Percentiles rank a stretch among this genome's conserved stretches.
Evolutionary conservation across 2,888 invertebrate species (phyloP).

Genomic region (Caenorhabditis sp.): DNA sequence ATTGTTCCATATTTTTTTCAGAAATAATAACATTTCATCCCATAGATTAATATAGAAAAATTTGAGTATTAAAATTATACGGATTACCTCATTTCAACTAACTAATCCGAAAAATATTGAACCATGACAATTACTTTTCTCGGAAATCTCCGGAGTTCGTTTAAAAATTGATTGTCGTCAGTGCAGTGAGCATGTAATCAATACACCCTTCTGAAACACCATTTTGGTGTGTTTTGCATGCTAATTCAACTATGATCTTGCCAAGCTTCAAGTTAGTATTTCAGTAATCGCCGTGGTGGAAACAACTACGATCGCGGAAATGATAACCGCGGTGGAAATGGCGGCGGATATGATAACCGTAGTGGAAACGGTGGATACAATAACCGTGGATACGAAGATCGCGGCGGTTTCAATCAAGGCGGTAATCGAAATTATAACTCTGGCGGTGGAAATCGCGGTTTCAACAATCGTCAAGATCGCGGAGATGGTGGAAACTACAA

Average conservation of each 20-base stretch:
- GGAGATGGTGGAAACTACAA: constrained; percentile 33
- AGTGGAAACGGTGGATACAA: constrained; percentile 18
- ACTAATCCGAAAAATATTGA: no score
- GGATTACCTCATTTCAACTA: no score
- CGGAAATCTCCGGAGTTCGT: no score
- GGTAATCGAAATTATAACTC: constrained; percentile 27
- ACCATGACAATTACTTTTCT: no score
- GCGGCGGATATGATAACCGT: constrained; percentile 32
- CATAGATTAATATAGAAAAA: no score
- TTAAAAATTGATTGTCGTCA: no score
- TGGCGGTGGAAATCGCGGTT: constrained; percentile 21
- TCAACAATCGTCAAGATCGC: constrained; percentile 27
- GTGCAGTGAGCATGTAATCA: no score
- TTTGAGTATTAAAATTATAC: no score
- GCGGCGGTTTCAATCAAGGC: constrained; percentile 11
- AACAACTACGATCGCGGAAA: constrained; percentile 2
- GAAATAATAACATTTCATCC: no score
- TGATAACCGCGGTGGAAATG: constrained; percentile 36
- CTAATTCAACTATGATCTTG: not conserved
- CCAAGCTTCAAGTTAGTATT: not conserved
- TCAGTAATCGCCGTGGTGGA: not conserved
- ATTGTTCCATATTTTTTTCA: no score
- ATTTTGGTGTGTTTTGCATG: no score
- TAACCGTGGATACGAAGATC: constrained; percentile 17
- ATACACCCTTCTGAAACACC: no score